Evolutionary conservation across 35 echinoderm and acorn worm species (phyloP).

Genomic region (Diadema setosum): DNA sequence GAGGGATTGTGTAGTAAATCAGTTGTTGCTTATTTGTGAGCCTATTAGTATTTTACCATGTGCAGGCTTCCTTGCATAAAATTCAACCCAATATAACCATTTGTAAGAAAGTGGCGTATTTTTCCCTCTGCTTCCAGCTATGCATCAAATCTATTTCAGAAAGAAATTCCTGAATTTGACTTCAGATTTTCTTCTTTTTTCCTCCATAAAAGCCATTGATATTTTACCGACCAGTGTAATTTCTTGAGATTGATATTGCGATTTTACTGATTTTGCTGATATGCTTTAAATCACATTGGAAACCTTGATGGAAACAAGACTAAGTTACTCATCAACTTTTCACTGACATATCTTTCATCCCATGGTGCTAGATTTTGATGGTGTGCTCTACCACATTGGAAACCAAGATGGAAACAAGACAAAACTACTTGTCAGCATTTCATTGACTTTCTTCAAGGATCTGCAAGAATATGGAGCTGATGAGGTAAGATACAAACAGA

Average conservation of each 20-base stretch:
- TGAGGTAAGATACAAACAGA: no score
- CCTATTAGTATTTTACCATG: background rate
- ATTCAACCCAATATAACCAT: background rate
- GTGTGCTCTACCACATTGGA: constrained; percentile 74
- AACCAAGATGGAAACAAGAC: constrained; percentile 70
- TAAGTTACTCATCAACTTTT: background rate
- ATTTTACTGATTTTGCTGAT: no score
- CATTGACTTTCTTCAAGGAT: constrained; percentile 87
- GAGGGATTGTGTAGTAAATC: background rate
- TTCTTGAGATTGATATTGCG: no score
- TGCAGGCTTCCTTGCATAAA: background rate
- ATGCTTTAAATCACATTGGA: background rate
- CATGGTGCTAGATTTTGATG: constrained; percentile 74
- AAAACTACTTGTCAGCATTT: constrained; percentile 72
- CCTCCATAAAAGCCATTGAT: background rate
- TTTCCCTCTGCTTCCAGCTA: no score
- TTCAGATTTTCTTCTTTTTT: background rate
- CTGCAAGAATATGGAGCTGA: constrained; percentile 78
- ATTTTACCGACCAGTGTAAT: no score
- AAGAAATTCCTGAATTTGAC: background rate
- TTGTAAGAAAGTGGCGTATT: background rate
- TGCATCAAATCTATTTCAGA: background rate
- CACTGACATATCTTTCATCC: background rate
- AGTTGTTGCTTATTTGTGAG: background rate
- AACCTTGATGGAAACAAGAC: background rate